Base-by-base conservation (phyloP, 2,888 invertebrate species). In the Cerastis rubricosa region DNA sequence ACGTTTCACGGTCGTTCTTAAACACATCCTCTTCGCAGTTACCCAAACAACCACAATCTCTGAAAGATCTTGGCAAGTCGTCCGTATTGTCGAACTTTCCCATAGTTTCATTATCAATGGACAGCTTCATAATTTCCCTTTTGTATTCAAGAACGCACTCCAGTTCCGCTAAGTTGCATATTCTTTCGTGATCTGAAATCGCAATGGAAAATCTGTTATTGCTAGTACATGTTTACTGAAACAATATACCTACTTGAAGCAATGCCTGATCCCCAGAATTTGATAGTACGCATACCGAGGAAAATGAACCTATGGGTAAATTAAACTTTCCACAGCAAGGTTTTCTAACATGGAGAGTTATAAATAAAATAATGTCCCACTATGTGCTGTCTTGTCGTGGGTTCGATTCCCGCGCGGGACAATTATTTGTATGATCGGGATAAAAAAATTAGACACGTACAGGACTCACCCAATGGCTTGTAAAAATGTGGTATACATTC, bases 401-500 rank as follows among this genome's bases (percentile, higher is more conserved):
- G 51, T 76, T 64, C 35, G 22, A 45, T 35, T 64, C 22, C 22
- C 9, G 17, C 19, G 22, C 25, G 17, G 25, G 47, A 45, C 12
- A 3, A 35, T 12, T 49, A 69, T 68, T 47, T n/a, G 17, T 25
- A 59, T 25, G 11, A n/a, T n/a, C n/a, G n/a, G 22, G 22, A 19
- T 40, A 22, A 61, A 61, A 61, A 19, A 17, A 4, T 8, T 3
- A 59, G 8, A 29, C 29, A 17, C 2, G 6, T 14, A 19, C 12
- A 14, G 40, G 12, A 25, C 64, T 64, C n/a, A 98, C 98, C 96
- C 81, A 97, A 91, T 85, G 97, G 97, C 84, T 97, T 97, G 89
- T 98, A 98, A 90, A 98, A 98, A 93, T 98, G 98, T 0, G 98
- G 98, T 70, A 97, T 94, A 91, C 98, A 98, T 0, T 97, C 97